Conservation (phyloP, 2,888 invertebrate genomes). For the Ochropleura plecta region DNA sequence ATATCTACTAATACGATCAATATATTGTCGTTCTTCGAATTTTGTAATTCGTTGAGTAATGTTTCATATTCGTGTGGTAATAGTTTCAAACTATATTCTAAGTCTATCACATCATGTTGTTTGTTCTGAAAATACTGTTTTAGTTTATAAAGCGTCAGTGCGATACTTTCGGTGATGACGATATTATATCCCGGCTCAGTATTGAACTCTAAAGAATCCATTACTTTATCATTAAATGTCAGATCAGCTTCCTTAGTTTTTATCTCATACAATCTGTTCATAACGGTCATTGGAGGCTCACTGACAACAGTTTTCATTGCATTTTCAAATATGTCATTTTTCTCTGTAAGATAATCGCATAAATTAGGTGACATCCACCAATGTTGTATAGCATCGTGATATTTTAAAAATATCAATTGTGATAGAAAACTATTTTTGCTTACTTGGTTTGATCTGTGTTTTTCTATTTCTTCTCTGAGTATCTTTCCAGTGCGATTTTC, state of each 20-base stretch:
- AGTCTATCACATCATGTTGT: background rate
- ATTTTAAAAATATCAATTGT: conserved; percentile 12
- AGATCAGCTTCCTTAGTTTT: conserved; percentile 4
- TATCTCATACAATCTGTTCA: conserved; percentile 14
- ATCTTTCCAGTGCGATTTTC: conserved; percentile 1
- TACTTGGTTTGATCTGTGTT: background rate
- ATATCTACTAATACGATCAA: background rate
- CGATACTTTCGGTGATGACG: conserved; percentile 6
- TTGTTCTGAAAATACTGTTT: conserved; percentile 5
- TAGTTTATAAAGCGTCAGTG: conserved; percentile 5
- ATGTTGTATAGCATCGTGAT: conserved; percentile 8
- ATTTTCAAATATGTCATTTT: background rate
- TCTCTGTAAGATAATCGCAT: background rate
- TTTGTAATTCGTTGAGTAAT: conserved; percentile 7
- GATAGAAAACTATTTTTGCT: background rate
- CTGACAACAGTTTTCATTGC: conserved; percentile 4
- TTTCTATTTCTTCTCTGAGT: conserved; percentile 7
- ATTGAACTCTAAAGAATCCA: background rate
- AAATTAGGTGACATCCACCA: conserved; percentile 3
- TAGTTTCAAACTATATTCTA: background rate
- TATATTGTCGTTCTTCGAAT: background rate
- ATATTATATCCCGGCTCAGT: background rate
- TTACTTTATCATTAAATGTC: background rate
- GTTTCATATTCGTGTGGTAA: background rate
- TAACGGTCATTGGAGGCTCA: conserved; percentile 8